Base-by-base conservation (phyloP, 2,113 vertebrate species). In the Abramis brama region DNA sequence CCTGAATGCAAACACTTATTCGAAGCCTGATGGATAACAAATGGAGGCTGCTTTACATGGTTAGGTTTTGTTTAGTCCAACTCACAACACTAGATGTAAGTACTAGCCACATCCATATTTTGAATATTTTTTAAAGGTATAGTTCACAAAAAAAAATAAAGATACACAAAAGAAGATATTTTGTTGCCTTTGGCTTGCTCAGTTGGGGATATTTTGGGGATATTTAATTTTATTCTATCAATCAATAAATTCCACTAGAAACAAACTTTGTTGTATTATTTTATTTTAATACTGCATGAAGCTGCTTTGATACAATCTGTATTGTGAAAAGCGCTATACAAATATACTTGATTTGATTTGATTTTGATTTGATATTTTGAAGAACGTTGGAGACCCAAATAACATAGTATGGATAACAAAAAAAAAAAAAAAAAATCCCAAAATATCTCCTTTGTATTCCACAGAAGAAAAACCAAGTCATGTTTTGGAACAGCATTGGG, bases 1-100 rank as follows among this genome's bases (percentile, higher is more conserved):
- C 50, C 8, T 59, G 17, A 82, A 86, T 82, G 70, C 85, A 89
- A 86, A 86, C 27, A 73, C 15, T 62, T 82, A 25, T 27, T 10
- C 77, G 2, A 7, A 66, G 15, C 7, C 25, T n/a, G 23, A 52
- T 50, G 39, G 62, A 45, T 62, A 66, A 39, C 30, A 68, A 21
- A 23, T 6, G 21, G 60, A 52, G 23, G 15, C 27, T 59, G 23
- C 33, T 76, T 30, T 76, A 3, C 36, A 64, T 59, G 36, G 59
- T 60, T 27, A 21, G 36, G 39, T 27, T 47, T 80, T 47, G 57
- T 80, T 80, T 64, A 30, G 79, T 43, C 17, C 78, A 64, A 19
- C 21, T 39, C 57, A n/a, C 33, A 79, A 79, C 30, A 59, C 8
- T 15, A 8, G 12, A 33, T 21, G 66, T 7, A 33, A 27, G 4